phyloP scores from a whole-genome alignment of 1,140 invertebrate species.

The Notospermus geniculatus region DNA sequence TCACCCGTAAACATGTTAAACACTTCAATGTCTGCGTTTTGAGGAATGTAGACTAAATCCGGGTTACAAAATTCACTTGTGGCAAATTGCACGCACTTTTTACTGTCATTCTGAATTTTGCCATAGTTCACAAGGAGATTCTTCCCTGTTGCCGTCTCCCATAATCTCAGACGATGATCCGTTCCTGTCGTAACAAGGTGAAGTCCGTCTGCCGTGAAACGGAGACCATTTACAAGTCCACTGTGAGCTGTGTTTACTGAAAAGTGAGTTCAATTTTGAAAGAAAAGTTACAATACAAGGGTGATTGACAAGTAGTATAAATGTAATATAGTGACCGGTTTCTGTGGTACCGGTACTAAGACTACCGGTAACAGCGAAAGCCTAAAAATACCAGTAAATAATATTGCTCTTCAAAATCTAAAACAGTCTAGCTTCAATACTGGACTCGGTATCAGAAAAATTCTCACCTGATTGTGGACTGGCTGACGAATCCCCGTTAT shows the following conservation, averaged over 20 bases:
- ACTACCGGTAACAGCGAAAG: too few species aligned
- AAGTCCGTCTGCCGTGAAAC: slow-evolving; percentile 57
- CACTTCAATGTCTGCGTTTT: slow-evolving; percentile 46
- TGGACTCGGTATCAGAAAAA: too few species aligned
- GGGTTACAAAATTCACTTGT: slow-evolving; percentile 38
- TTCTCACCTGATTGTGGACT: slow-evolving; percentile 24
- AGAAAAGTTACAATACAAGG: too few species aligned
- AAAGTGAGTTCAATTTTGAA: not conserved
- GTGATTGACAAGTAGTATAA: too few species aligned
- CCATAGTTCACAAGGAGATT: slow-evolving; percentile 59
- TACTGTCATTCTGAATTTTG: slow-evolving; percentile 45
- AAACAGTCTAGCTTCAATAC: too few species aligned
- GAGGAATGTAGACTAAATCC: slow-evolving; percentile 57
- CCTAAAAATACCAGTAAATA: too few species aligned
- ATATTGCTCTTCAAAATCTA: too few species aligned
- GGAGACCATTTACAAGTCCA: slow-evolving; percentile 55
- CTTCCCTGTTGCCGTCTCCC: slow-evolving; percentile 55
- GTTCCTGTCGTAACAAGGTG: slow-evolving; percentile 58
- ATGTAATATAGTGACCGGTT: too few species aligned
- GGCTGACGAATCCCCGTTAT: slow-evolving; percentile 44
- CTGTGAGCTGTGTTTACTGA: slow-evolving; percentile 55
- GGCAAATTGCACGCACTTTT: slow-evolving; percentile 51
- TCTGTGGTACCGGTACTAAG: too few species aligned
- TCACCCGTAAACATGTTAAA: slow-evolving; percentile 52
- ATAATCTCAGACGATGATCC: slow-evolving; percentile 56